A percentile compares a stretch with the other conserved stretches of the same genome.
Conservation (phyloP, 2,888 invertebrate species). For the Orchestes rusci region DNA sequence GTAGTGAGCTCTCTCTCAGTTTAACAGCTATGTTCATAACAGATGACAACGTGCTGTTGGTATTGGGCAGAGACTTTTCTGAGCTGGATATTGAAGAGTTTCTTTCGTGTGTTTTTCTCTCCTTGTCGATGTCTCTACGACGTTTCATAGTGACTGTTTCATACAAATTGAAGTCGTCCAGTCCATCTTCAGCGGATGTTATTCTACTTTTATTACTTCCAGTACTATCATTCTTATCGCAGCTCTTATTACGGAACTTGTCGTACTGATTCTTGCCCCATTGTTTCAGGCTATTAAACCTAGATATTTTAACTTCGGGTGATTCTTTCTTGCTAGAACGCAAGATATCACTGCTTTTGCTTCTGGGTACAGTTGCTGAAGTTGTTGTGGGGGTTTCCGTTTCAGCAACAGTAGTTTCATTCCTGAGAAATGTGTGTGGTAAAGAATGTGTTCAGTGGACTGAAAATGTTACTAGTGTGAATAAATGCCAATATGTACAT, state of each 20-base stretch:
- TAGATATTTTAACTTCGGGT: conserved; percentile 54
- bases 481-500: conserved; percentile 13
- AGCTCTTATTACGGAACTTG: conserved; percentile 62
- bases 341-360: conserved; percentile 70
- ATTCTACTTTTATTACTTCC: conserved; percentile 12
- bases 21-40: conserved; percentile 61
- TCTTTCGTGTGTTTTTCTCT: conserved; percentile 66
- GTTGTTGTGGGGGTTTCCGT: neutral
- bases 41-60: conserved; percentile 44
- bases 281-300: conserved; percentile 75
- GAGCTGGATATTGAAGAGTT: conserved; percentile 67
- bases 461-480: conserved; percentile 16
- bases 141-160: conserved; percentile 60
- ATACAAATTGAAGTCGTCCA: conserved; percentile 56
- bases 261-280: conserved; percentile 78
- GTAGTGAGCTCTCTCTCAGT: conserved; percentile 66
- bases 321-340: conserved; percentile 46
- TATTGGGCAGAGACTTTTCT: conserved; percentile 54
- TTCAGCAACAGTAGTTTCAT: conserved; percentile 41
- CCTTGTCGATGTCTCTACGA: conserved; percentile 50
- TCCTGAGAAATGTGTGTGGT: conserved; percentile 34
- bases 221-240: conserved; percentile 47
- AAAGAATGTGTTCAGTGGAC: conserved; percentile 1
- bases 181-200: conserved; percentile 37
- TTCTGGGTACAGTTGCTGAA: conserved; percentile 50